Evolutionary conservation across 2,113 vertebrate species (phyloP).

Genomic region (Ibidorhyncha struthersii): DNA sequence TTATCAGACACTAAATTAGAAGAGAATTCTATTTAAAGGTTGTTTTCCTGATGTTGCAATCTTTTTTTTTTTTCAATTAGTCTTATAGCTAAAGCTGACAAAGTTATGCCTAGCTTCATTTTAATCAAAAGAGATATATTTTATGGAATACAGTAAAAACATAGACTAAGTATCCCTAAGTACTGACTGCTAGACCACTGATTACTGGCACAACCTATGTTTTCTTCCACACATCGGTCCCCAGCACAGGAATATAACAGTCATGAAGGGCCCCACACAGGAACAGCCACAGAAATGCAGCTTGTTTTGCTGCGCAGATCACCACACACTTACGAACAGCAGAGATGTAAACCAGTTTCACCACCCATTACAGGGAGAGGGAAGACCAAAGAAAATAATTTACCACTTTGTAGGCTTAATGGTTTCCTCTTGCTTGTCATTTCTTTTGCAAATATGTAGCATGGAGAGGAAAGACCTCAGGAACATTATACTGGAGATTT

Average conservation of each 20-base stretch:
- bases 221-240: background rate
- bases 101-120: background rate
- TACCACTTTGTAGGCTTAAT: background rate
- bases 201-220: background rate
- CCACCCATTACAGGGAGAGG: background rate
- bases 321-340: background rate
- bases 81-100: background rate
- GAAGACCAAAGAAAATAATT: background rate
- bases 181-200: background rate
- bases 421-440: accelerated
- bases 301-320: background rate
- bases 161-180: background rate
- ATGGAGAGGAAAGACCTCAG: background rate
- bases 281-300: background rate
- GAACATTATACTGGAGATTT: background rate
- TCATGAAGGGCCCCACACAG: background rate
- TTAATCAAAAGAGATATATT: background rate
- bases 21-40: background rate
- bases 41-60: background rate
- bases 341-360: background rate
- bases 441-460: background rate
- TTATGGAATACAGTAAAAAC: background rate
- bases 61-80: background rate
- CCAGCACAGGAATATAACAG: background rate
- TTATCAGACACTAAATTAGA: background rate